Conservation (phyloP, 2,888 invertebrate genomes). For the Oscheius sp. region DNA sequence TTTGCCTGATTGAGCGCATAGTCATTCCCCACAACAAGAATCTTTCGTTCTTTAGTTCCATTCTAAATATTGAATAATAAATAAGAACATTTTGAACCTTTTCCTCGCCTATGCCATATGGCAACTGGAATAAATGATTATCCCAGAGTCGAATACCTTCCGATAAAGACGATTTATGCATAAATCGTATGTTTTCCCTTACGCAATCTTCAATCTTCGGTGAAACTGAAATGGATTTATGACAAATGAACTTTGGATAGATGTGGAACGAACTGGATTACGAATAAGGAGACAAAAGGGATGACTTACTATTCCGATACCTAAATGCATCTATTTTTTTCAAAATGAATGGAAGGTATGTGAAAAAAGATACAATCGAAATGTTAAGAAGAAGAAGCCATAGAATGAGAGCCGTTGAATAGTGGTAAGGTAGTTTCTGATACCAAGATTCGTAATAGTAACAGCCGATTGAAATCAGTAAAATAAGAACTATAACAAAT, state of each 20-base stretch:
- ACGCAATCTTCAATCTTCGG: too few relatives aligned
- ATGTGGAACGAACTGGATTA: not conserved
- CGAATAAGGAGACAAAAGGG: too few relatives aligned
- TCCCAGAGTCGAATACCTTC: too few relatives aligned
- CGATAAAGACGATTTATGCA: too few relatives aligned
- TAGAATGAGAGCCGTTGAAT: not conserved
- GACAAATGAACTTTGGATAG: too few relatives aligned
- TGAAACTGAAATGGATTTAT: too few relatives aligned
- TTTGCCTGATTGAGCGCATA: not conserved
- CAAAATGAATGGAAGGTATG: not conserved
- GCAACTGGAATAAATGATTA: too few relatives aligned
- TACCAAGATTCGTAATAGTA: constrained; percentile 5
- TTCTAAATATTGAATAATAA: not conserved
- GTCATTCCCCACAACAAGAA: not conserved
- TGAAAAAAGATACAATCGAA: not conserved
- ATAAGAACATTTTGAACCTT: not conserved
- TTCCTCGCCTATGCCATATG: not conserved
- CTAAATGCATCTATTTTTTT: not conserved
- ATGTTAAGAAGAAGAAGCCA: not conserved
- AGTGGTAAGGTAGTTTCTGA: not conserved
- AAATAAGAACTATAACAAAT: not conserved
- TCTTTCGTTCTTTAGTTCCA: constrained; percentile 1
- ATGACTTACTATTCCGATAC: not conserved
- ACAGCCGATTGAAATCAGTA: not conserved
- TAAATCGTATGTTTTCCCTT: too few relatives aligned